phyloP scores from a whole-genome alignment of 2,797 vertebrate genomes.

The Steatocranus sp. region DNA sequence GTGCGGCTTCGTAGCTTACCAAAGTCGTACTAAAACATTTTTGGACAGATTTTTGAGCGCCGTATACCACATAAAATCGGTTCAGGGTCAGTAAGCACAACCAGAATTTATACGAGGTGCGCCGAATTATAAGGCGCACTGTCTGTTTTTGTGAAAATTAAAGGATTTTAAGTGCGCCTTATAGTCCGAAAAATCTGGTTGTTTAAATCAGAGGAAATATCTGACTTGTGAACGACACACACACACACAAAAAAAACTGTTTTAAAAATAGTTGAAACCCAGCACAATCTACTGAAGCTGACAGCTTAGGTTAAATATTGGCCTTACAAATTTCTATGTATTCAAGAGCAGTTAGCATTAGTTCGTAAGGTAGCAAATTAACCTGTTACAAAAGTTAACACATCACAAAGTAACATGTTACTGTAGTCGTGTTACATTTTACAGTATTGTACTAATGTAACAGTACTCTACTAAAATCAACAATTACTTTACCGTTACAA shows the following conservation, averaged over 20 bases:
- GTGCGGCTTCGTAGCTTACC: neutral
- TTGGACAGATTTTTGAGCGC: neutral
- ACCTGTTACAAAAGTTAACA: neutral
- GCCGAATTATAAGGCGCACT: neutral
- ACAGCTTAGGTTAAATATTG: neutral
- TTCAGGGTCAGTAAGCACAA: neutral
- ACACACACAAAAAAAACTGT: accelerated
- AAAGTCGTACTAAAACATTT: neutral
- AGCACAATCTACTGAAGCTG: neutral
- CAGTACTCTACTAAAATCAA: neutral
- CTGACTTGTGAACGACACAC: too few species aligned
- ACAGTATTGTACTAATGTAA: neutral
- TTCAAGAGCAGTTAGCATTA: neutral
- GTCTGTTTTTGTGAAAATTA: neutral
- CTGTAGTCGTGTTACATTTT: neutral
- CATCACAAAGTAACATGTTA: neutral
- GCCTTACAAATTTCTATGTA: neutral
- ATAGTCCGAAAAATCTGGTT: neutral
- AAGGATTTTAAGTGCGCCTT: neutral
- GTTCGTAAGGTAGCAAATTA: neutral
- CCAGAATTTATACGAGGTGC: neutral
- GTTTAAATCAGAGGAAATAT: neutral
- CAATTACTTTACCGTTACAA: neutral
- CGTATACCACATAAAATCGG: neutral
- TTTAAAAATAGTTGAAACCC: neutral